phyloP scores from a whole-genome alignment of 2,113 vertebrate species.

The Peromyscus polionotus region DNA sequence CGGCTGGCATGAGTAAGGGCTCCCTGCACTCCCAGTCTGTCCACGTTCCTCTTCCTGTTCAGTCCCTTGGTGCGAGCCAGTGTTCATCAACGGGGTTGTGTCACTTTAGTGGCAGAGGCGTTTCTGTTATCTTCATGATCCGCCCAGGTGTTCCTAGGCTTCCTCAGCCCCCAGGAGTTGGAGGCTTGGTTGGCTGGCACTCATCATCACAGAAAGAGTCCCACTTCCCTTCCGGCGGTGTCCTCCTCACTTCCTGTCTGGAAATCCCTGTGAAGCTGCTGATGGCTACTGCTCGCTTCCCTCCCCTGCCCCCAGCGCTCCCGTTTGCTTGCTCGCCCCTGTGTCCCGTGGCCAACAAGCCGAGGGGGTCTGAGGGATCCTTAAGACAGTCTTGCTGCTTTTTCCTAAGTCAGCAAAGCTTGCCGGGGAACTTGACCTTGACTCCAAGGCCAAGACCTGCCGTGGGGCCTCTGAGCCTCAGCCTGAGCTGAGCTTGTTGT shows the following conservation, averaged over 20 bases:
- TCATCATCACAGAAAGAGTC: no score
- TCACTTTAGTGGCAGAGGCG: not conserved
- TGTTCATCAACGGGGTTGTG: not conserved
- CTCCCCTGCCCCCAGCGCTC: not conserved
- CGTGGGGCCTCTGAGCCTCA: not conserved
- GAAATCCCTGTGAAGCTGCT: slow-evolving; percentile 27
- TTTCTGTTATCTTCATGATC: not conserved
- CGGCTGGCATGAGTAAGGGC: not conserved
- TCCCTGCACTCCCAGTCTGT: not conserved
- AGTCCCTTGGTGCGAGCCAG: not conserved
- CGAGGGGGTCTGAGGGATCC: not conserved
- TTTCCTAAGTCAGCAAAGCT: not conserved
- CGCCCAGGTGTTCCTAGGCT: not conserved
- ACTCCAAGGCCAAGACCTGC: slow-evolving; percentile 15
- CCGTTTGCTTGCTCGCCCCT: not conserved
- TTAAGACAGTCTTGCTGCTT: not conserved
- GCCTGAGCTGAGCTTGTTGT: not conserved
- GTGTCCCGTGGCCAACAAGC: not conserved
- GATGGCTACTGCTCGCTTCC: not conserved
- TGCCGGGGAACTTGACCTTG: slow-evolving; percentile 64
- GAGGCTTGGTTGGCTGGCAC: not conserved
- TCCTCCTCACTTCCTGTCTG: slow-evolving; percentile 66
- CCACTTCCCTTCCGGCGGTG: not conserved
- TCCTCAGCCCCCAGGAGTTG: not conserved
- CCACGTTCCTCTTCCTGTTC: not conserved